Percentiles rank a stretch among this genome's conserved stretches.
phyloP scores from a whole-genome alignment of 1,140 invertebrate species.

The Heliconius eleuchia region DNA sequence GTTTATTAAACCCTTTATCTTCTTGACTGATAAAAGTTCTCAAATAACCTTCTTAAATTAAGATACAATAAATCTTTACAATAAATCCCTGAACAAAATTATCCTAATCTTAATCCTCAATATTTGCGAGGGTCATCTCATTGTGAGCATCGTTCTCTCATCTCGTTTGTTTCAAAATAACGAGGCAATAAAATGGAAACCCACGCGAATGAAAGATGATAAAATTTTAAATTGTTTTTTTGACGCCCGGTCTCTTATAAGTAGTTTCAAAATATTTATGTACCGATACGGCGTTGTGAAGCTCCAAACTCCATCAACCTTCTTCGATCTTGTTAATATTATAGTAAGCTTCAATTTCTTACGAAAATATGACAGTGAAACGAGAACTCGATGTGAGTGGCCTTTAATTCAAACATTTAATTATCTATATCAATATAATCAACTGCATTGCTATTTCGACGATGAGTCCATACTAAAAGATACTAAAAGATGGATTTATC shows the following conservation, averaged over 20 bases:
- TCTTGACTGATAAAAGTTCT: not conserved
- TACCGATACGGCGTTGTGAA: conserved; percentile 16
- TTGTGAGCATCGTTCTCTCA: no score
- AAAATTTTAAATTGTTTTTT: conserved; percentile 41
- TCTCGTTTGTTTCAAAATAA: conserved; percentile 42
- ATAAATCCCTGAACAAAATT: conserved; percentile 36
- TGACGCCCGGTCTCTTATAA: conserved; percentile 25
- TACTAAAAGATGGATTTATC: conserved; percentile 51
- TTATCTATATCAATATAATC: conserved; percentile 57
- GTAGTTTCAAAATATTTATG: conserved; percentile 19
- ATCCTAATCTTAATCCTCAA: conserved; percentile 27
- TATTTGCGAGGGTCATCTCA: conserved; percentile 40
- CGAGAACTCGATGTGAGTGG: conserved; percentile 8
- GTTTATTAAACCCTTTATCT: not conserved
- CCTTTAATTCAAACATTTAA: conserved; percentile 49
- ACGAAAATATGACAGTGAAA: not conserved
- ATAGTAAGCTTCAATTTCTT: conserved; percentile 4
- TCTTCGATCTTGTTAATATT: not conserved
- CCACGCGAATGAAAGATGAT: conserved; percentile 31
- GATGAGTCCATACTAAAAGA: conserved; percentile 35
- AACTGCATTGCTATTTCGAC: conserved; percentile 63
- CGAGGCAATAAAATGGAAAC: conserved; percentile 39
- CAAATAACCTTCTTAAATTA: not conserved
- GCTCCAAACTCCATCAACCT: not conserved
- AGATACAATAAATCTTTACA: conserved; percentile 6